These are phyloP conservation scores for Zeugodacus cucurbitae DNA, from an alignment of 1,140 invertebrate genomes.

Conservation along the genomic window DNA sequence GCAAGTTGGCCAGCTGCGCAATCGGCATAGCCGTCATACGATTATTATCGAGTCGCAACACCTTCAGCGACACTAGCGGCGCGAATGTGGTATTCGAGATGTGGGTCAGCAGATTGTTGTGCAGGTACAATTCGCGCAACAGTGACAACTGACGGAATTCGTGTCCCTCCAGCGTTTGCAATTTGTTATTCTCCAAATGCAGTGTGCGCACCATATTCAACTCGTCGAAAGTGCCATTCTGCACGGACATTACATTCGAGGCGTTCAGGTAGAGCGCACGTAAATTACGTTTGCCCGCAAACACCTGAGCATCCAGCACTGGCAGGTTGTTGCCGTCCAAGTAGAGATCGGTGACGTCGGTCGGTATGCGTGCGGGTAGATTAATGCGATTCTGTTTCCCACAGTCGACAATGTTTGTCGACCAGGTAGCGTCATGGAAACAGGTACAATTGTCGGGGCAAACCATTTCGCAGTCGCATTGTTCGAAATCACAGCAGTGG, in stretches of 20 bases:
- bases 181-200: constrained; percentile 86
- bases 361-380: constrained; percentile 83
- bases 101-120: constrained; percentile 82
- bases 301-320: constrained; percentile 82
- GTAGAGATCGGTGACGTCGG: constrained; percentile 91
- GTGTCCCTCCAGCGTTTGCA: constrained; percentile 79
- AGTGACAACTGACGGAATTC: constrained; percentile 85
- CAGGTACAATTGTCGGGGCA: constrained; percentile 88
- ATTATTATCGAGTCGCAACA: constrained; percentile 87
- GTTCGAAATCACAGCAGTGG: constrained; percentile 88
- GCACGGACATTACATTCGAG: constrained; percentile 81
- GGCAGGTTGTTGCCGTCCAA: constrained; percentile 87
- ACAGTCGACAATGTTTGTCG: constrained; percentile 86
- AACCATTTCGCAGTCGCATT: constrained; percentile 87
- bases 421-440: constrained; percentile 87
- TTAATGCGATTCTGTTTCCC: constrained; percentile 73
- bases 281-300: constrained; percentile 88
- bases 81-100: constrained; percentile 85
- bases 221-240: constrained; percentile 89
- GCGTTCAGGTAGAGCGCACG: constrained; percentile 84
- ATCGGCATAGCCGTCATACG: constrained; percentile 72
- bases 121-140: constrained; percentile 85
- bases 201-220: constrained; percentile 80
- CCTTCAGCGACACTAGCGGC: constrained; percentile 78
- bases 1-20: constrained; percentile 52